Conservation (phyloP, 1,140 invertebrate genomes). For the Drosophila santomea region DNA sequence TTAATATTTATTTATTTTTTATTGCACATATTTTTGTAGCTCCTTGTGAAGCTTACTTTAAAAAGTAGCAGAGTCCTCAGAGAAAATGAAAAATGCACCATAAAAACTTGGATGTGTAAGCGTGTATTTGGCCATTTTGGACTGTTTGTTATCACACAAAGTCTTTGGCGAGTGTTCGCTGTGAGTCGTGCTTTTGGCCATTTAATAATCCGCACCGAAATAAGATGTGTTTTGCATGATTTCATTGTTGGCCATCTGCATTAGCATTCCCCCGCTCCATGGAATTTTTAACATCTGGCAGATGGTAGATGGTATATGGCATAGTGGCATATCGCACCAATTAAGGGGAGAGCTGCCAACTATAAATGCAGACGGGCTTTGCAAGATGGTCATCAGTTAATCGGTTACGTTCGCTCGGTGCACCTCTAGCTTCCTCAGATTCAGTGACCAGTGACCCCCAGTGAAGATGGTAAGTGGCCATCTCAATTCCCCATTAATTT, state of each 20-base stretch:
- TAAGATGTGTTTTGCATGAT: conserved; percentile 72
- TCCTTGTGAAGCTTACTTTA: too few relatives aligned
- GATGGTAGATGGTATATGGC: not conserved
- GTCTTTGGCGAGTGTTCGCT: too few relatives aligned
- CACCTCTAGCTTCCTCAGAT: conserved; percentile 45
- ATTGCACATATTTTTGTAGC: too few relatives aligned
- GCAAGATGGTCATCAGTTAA: conserved; percentile 62
- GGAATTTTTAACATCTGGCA: not conserved
- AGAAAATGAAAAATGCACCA: conserved; percentile 31
- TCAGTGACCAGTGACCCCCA: conserved; percentile 28
- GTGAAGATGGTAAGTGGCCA: conserved; percentile 73
- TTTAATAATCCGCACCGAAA: conserved; percentile 61
- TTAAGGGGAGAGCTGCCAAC: conserved; percentile 32
- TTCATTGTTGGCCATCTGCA: conserved; percentile 67
- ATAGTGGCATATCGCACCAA: conserved; percentile 36
- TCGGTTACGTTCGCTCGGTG: conserved; percentile 66
- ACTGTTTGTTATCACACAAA: conserved; percentile 7
- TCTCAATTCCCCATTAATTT: conserved; percentile 7
- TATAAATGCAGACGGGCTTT: conserved; percentile 62
- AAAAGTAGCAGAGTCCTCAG: conserved; percentile 5
- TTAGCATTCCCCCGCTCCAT: conserved; percentile 49
- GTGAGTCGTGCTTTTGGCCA: conserved; percentile 26
- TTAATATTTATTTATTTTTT: not conserved
- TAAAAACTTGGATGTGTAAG: conserved; percentile 13
- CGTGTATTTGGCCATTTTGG: not conserved